Conservation (phyloP, 2,888 invertebrate genomes). For the Bimastos eiseni region DNA sequence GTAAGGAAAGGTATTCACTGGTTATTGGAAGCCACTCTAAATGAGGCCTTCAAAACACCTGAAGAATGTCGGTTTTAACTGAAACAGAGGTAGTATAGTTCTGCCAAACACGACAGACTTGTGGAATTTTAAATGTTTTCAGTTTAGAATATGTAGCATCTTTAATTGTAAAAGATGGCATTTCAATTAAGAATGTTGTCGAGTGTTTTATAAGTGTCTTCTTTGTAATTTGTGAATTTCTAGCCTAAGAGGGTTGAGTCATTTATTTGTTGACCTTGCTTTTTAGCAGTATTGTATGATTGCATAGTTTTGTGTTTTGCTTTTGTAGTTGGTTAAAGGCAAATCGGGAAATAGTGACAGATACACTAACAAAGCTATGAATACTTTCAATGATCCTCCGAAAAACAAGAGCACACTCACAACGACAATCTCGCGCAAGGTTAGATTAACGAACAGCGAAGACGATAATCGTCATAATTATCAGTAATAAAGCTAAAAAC, state of each 20-base stretch:
- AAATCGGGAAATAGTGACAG: conserved; percentile 55
- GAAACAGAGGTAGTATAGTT: too few relatives aligned
- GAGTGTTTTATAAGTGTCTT: background rate
- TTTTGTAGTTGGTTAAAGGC: conserved; percentile 53
- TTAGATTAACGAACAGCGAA: conserved; percentile 34
- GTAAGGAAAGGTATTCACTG: too few relatives aligned
- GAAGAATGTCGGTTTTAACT: too few relatives aligned
- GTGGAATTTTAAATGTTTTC: too few relatives aligned
- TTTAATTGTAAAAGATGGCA: too few relatives aligned
- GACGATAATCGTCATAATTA: too few relatives aligned
- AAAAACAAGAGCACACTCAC: conserved; percentile 60
- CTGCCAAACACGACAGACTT: too few relatives aligned
- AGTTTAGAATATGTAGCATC: too few relatives aligned
- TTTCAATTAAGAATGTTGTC: background rate
- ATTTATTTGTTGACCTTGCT: background rate
- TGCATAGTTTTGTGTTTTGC: background rate
- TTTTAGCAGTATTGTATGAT: conserved; percentile 43
- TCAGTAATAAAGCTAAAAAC: too few relatives aligned
- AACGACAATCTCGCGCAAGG: conserved; percentile 40
- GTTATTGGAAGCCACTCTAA: too few relatives aligned
- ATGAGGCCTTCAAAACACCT: too few relatives aligned
- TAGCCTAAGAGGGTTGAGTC: background rate
- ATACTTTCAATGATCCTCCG: conserved; percentile 61
- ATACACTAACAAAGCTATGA: conserved; percentile 60
- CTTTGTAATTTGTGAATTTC: background rate